Base-by-base conservation (phyloP, 2,888 invertebrate genomes). In the Allophyes oxyacanthae region DNA sequence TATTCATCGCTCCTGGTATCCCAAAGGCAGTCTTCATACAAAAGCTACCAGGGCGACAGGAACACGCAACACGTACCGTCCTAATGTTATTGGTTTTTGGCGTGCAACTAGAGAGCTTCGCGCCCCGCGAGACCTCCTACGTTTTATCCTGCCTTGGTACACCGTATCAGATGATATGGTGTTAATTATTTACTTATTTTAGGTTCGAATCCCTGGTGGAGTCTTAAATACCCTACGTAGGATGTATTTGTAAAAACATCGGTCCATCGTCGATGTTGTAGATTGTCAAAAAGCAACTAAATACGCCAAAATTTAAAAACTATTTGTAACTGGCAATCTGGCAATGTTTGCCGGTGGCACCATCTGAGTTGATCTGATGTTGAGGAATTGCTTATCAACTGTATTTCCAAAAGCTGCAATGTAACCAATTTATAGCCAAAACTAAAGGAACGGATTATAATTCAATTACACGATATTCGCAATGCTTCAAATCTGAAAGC, bases 21-120 rank as follows among this genome's bases (percentile, higher is more conserved):
- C 67, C 56, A 36, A 46, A 56, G 60, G 45, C 40, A 50, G 28
- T 57, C 48, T 45, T 72, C 55, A 59, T 55, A 64, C 56, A 61
- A 54, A 72, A 64, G 65, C 71, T 82, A 85, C 86, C 78, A 83
- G 82, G 83, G 78, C 73, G 83, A 83, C 87, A 88, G 78, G 71
- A 79, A 71, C 75, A 75, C 80, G 79, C 80, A 82, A 79, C 88
- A 87, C 86, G 85, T 88, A 82, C 82, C 76, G 78, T 79, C 81
- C 85, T 90, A 91, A 92, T 90, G 90, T 88, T 91, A 91, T 92
- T 91, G 91, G 90, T 90, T 90, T 89, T 79, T 86, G 85, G 82
- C 87, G 86, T 83, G 84, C 85, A 65, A 77, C 75, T 72, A 75
- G 74, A 78, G 65, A 69, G 57, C 62, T 53, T 67, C 64, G 62